These are phyloP conservation scores for Orgyia antiqua DNA, from an alignment of 2,888 invertebrate species.

Conservation along the genomic window DNA sequence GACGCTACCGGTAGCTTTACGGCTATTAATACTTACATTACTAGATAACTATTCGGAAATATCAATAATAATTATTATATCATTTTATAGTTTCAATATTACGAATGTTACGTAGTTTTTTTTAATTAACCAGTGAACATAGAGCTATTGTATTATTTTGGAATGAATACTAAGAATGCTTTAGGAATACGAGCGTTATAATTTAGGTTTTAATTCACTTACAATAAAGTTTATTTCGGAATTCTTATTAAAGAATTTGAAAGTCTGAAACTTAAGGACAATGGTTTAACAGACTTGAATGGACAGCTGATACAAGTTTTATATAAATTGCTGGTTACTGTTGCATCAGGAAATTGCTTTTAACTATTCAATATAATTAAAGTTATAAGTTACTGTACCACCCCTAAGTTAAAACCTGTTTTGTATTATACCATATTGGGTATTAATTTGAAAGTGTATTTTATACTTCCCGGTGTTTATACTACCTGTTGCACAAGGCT, in stretches of 20 bases:
- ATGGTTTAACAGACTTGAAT: background rate
- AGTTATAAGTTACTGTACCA: too few relatives aligned
- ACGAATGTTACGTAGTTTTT: constrained; percentile 1
- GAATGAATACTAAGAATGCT: background rate
- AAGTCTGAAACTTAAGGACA: constrained; percentile 3
- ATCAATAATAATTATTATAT: constrained; percentile 12
- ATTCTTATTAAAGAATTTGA: constrained; percentile 1
- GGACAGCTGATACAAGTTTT: background rate
- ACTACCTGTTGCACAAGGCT: too few relatives aligned
- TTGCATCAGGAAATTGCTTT: constrained; percentile 5
- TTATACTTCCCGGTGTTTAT: too few relatives aligned
- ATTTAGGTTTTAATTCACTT: background rate
- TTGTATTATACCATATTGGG: too few relatives aligned
- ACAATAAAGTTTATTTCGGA: background rate
- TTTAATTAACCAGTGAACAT: background rate
- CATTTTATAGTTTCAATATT: background rate
- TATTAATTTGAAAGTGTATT: too few relatives aligned
- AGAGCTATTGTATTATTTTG: background rate
- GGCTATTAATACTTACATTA: constrained; percentile 12
- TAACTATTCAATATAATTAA: background rate
- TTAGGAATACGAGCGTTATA: background rate
- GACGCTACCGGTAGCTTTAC: constrained; percentile 14
- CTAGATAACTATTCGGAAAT: constrained; percentile 9
- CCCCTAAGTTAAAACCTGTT: background rate
- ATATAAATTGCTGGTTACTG: background rate